Evolutionary conservation across 2,113 vertebrate genomes (phyloP).

Genomic region (Ammospiza nelsoni): DNA sequence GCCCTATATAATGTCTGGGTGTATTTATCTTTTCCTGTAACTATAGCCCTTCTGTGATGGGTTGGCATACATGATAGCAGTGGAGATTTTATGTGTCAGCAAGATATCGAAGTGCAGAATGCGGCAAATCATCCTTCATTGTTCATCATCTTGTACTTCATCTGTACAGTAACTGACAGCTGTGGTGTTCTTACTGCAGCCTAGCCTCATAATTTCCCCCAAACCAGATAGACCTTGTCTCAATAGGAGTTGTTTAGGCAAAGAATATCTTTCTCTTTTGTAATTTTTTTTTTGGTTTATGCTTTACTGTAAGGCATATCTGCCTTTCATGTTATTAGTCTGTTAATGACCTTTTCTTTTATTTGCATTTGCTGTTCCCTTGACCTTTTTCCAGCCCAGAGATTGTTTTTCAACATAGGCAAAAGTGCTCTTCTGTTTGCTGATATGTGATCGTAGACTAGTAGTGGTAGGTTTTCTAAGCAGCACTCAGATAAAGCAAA

Average conservation of each 20-base stretch:
- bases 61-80: background rate
- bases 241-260: background rate
- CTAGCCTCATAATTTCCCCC: background rate
- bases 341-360: background rate
- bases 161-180: slow-evolving; percentile 4
- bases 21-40: background rate
- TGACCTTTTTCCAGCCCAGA: background rate
- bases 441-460: background rate
- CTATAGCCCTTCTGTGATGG: background rate
- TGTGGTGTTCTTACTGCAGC: background rate
- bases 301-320: background rate
- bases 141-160: slow-evolving; percentile 4
- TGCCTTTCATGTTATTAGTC: background rate
- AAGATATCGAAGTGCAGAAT: background rate
- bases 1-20: background rate
- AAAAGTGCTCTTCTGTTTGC: background rate
- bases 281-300: background rate
- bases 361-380: background rate
- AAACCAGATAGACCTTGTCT: background rate
- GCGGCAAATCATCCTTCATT: background rate
- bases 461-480: background rate
- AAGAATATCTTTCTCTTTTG: background rate
- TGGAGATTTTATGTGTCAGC: background rate
- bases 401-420: background rate
- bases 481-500: background rate